phyloP scores from a whole-genome alignment of 2,797 vertebrate species.

The Dipus sagitta region DNA sequence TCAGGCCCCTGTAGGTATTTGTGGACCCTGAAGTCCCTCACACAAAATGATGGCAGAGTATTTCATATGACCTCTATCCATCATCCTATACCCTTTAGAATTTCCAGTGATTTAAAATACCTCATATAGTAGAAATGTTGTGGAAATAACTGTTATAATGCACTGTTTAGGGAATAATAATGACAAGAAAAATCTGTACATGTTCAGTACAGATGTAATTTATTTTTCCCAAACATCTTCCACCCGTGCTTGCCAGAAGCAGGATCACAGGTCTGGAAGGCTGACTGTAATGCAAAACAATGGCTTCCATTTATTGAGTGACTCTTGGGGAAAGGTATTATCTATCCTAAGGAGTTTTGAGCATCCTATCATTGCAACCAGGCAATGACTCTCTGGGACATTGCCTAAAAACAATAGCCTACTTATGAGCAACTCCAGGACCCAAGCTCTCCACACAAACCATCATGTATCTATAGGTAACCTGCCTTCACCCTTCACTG shows the following conservation, averaged over 20 bases:
- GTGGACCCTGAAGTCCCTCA: background rate
- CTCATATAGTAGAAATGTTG: background rate
- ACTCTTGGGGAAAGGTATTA: background rate
- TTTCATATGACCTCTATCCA: background rate
- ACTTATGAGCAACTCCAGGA: background rate
- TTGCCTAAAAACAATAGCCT: background rate
- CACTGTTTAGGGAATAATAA: background rate
- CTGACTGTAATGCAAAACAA: background rate
- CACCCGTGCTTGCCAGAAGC: no score
- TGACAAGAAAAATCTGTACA: no score
- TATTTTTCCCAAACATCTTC: background rate
- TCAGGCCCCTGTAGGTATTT: background rate
- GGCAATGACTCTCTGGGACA: accelerated
- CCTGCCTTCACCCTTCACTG: background rate
- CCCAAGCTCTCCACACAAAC: background rate
- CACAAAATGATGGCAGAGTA: no score
- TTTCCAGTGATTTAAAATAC: background rate
- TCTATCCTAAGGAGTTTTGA: background rate
- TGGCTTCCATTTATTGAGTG: background rate
- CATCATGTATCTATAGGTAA: no score
- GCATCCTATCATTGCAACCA: accelerated
- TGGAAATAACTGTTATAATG: no score
- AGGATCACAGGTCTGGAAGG: no score
- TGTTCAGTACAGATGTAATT: background rate
- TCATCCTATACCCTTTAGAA: background rate